Base-by-base conservation (phyloP, 2,113 vertebrate species). In the Rafetus swinhoei region DNA sequence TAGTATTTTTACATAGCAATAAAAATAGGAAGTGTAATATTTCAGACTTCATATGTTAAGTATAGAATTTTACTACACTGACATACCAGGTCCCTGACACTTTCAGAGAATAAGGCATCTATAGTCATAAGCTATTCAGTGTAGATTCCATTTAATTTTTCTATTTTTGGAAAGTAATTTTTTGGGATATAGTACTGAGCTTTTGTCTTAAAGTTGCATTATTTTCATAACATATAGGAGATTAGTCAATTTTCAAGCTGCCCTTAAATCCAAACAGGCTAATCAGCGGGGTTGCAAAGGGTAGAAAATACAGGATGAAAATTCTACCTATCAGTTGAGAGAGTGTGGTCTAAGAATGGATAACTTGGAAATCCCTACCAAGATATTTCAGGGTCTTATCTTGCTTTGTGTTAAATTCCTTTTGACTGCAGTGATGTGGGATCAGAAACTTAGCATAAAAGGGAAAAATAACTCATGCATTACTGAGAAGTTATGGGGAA, bases 191-290 rank as follows among this genome's bases (percentile, higher is more conserved):
- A 84, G 45, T 18, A 65, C 39, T 95, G 83, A 94, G 82, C 1
- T 62, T 89, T 94, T 69, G 60, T 86, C 39, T 45, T 82, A 74
- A 57, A 69, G 19, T 24, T 76, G 72, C 91, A 84, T 89, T 45
- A 82, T 95, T 87, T 81, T 85, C 84, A 32, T 22, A 1, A 91
- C 74, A 77, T 74, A 10, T 1, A 25, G 57, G 86, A 77, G 7
- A 18, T 2, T 15, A 65, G 76, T 35, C 39, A 87, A 77, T 10
- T 85, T 93, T 77, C 85, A 93, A 22, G 54, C 25, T 2, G 11
- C 24, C 87, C 4, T 86, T 55, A 93, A 93, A 85, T 87, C 21
- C n/a, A n/a, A 96, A 39, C 32, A 56, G 59, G 62, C n/a, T 53
- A n/a, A 93, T 79, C 12, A 45, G 21, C 22, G 50, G 85, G 54